These are phyloP conservation scores for Euglossa dilemma DNA, from an alignment of 1,140 invertebrate genomes.

Conservation along the genomic window DNA sequence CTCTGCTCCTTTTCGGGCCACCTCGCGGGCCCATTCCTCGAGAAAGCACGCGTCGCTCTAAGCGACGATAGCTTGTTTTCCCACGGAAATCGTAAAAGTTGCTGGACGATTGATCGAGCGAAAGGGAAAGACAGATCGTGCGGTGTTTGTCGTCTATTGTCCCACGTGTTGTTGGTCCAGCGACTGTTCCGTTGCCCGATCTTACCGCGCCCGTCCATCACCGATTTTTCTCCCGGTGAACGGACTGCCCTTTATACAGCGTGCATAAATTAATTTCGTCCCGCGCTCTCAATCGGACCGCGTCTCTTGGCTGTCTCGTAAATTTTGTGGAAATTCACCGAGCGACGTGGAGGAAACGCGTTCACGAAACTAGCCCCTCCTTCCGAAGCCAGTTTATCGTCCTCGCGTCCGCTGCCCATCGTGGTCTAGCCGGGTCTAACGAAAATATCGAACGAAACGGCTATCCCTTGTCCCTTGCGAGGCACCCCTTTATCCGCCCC, in stretches of 20 bases:
- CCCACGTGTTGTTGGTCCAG: not conserved
- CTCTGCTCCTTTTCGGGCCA: not conserved
- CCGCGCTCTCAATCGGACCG: constrained; percentile 28
- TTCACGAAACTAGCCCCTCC: constrained; percentile 16
- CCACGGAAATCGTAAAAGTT: not conserved
- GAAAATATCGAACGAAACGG: not conserved
- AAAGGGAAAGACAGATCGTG: not conserved
- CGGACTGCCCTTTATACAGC: not conserved
- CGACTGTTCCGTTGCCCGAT: not conserved
- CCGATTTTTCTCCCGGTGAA: constrained; percentile 4
- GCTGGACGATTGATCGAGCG: not conserved
- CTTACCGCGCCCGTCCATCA: constrained; percentile 24
- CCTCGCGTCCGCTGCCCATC: constrained; percentile 14
- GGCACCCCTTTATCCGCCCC: not conserved
- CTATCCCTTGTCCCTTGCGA: no score
- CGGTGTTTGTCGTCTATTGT: not conserved
- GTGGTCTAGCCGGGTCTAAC: not conserved
- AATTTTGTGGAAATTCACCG: constrained; percentile 32
- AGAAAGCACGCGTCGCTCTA: no score
- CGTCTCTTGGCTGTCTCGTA: constrained; percentile 37
- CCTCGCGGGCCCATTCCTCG: not conserved
- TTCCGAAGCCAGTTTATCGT: constrained; percentile 62
- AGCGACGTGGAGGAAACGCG: constrained; percentile 29
- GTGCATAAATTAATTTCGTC: constrained; percentile 51
- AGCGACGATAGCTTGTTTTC: not conserved